These are phyloP conservation scores for Microchrysa polita DNA, from an alignment of 2,888 invertebrate species.

Conservation along the genomic window DNA sequence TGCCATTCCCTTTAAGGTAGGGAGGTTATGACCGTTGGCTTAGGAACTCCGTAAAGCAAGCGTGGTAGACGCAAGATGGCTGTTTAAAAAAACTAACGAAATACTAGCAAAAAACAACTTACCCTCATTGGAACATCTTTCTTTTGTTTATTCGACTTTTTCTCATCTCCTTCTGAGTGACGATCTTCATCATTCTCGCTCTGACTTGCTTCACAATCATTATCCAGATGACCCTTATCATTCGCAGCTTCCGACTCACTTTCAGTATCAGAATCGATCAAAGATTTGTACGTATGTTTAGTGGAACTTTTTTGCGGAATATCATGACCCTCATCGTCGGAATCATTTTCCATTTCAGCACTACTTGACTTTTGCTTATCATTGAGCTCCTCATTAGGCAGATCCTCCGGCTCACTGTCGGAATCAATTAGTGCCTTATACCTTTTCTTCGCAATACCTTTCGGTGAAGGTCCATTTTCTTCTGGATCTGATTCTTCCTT, in stretches of 20 bases:
- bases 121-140: slow-evolving; percentile 20
- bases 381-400: neutral
- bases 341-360: neutral
- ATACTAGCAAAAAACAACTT: slow-evolving; percentile 48
- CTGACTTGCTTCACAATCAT: slow-evolving; percentile 4
- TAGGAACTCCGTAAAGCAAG: too few relatives aligned
- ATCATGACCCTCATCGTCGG: neutral
- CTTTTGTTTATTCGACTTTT: neutral
- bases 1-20: too few relatives aligned
- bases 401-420: slow-evolving; percentile 10
- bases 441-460: too few relatives aligned
- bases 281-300: slow-evolving; percentile 43
- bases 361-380: neutral
- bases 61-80: too few relatives aligned
- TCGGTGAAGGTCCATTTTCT: too few relatives aligned
- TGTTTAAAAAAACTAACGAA: too few relatives aligned
- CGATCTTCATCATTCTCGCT: slow-evolving; percentile 3
- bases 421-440: too few relatives aligned
- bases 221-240: neutral
- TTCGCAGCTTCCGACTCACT: slow-evolving; percentile 45
- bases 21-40: too few relatives aligned
- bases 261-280: slow-evolving; percentile 51
- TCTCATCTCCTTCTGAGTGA: neutral
- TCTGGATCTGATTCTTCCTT: too few relatives aligned
- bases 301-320: neutral